Base-by-base conservation (phyloP, 2,797 vertebrate genomes). In the Sebastiscus tertius region DNA sequence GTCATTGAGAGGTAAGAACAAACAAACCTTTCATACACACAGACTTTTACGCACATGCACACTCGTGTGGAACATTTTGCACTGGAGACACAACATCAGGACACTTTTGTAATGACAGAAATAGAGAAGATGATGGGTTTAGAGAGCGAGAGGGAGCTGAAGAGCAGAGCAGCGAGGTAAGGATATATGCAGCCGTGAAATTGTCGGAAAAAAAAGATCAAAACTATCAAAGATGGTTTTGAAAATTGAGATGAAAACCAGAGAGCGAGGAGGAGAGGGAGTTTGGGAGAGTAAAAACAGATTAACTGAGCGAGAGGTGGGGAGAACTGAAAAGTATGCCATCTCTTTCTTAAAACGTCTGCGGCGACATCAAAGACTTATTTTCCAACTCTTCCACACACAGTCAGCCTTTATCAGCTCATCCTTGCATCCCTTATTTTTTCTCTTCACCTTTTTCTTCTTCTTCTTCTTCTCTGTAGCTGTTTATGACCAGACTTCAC, bases 1-100 rank as follows among this genome's bases (percentile, higher is more conserved):
- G 88, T 97, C 78, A 93, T 98, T 77, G 80, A 94, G 77, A 97
- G 96, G 97, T 98, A 95, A 95, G 61, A 52, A 26, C 39, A 70
- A 81, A 79, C 18, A 59, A 22, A 55, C 24, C 27, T 63, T 26
- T 22, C 22, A n/a, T 18, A 42, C 39, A 65, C n/a, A 24, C 36
- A 56, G 27, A 20, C n/a, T 67, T 9, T 36, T 20, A 42, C 14
- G 34, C 58, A 61, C 58, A 39, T 16, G 52, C 60, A 70, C 60
- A 29, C 27, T 31, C 39, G 14, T 2, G 42, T 46, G 42, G 29
- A 54, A 68, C 69, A 46, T 60, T 22, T 46, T 46, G 27, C 18
- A 42, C 42, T 46, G 5, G 65, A 73, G 56, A 75, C 29, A 59
- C 34, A 20, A 20, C 42, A n/a, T 26, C 24, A 24, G 24, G 24